phyloP scores from a whole-genome alignment of 2,797 vertebrate species.

The Manis javanica region DNA sequence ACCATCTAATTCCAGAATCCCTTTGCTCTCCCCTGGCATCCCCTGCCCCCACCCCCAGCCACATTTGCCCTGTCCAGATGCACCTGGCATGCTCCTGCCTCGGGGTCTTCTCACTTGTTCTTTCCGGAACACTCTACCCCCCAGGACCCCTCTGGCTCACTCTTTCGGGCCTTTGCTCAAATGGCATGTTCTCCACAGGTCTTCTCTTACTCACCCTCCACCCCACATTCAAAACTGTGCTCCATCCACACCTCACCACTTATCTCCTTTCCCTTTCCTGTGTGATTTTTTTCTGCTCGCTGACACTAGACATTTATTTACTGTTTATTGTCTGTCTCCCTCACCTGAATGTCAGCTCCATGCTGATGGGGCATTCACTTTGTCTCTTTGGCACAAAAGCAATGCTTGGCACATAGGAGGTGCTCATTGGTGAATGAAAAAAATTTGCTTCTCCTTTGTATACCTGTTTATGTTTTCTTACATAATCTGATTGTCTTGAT shows the following conservation, averaged over 20 bases:
- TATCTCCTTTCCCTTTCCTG: neutral
- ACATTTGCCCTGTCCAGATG: neutral
- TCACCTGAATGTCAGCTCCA: neutral
- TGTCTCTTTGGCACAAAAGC: neutral
- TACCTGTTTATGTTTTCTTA: neutral
- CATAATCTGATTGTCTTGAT: neutral
- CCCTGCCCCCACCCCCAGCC: accelerated
- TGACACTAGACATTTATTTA: neutral
- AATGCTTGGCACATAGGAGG: neutral
- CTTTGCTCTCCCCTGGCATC: neutral
- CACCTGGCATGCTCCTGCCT: neutral
- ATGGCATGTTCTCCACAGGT: neutral
- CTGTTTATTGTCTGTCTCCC: neutral
- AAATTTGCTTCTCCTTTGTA: neutral
- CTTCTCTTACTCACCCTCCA: neutral
- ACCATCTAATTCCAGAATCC: neutral
- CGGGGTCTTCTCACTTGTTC: neutral
- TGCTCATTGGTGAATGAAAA: slow-evolving; percentile 3
- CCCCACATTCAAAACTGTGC: neutral
- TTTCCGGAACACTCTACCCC: neutral
- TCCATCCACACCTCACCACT: neutral
- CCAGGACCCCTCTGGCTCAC: neutral
- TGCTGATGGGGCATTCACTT: neutral
- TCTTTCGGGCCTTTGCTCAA: neutral
- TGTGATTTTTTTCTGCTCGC: neutral